Base-by-base conservation (phyloP, 2,113 vertebrate genomes). In the Sprattus sprattus region DNA sequence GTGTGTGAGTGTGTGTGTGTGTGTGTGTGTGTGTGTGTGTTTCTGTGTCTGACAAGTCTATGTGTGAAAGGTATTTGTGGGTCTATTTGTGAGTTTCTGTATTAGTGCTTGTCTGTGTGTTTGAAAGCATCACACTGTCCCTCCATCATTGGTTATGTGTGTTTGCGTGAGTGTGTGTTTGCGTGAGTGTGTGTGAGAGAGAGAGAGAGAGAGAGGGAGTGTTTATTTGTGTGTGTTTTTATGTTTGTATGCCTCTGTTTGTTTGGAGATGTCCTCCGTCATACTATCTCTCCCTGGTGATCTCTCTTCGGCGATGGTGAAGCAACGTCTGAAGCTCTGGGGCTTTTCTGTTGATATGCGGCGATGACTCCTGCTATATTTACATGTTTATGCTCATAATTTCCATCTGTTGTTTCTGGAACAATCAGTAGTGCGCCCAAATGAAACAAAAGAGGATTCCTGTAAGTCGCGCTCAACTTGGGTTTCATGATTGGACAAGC, bases 381-480 rank as follows among this genome's bases (percentile, higher is more conserved):
- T 95, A 94, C 92, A 92, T 95, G 94, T 95, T 95, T 95, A 94
- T 90, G 81, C 91, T 95, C 93, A 95, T 91, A 94, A 93, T 95
- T 95, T 95, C 94, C 95, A 95, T 95, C 92, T 94, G 93, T 94
- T 94, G 94, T 95, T 94, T 94, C 93, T 94, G 93, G 93, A 95
- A 93, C 93, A 95, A 95, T 95, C 95, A 94, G 92, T 91, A 84
- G 86, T 90, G 89, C 92, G 92, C 50, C 88, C 85, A 91, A 90
- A 93, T 89, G 71, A 32, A 89, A 88, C 91, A 45, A 83, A 44
- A 28, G 88, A 88, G 88, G 88, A 90, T 83, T 89, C 89, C 89
- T 92, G 91, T 90, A 91, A 92, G 91, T 94, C 82, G 89, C 86
- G 89, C 92, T 93, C 89, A 94, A 92, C 93, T 95, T 93, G 91